These are phyloP conservation scores for Dolichotis patagonum DNA, from an alignment of 2,113 vertebrate species.

Conservation along the genomic window DNA sequence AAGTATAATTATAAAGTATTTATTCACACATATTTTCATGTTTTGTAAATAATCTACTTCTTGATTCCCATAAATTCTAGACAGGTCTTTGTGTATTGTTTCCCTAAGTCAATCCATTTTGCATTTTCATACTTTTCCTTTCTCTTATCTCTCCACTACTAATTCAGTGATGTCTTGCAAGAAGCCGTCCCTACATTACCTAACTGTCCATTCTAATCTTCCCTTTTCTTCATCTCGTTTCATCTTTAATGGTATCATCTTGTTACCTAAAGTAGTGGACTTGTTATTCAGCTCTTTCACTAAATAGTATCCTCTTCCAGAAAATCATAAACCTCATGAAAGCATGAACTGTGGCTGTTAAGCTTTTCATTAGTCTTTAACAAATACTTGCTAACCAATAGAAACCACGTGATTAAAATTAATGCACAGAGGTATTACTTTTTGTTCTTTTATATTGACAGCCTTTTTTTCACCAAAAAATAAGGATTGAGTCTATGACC, in stretches of 20 bases:
- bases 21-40: background rate
- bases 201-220: background rate
- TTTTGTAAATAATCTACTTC: background rate
- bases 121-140: background rate
- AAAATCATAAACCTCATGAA: slow-evolving; percentile 19
- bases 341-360: background rate
- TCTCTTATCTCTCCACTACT: background rate
- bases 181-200: background rate
- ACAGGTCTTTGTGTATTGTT: background rate
- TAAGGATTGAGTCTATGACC: background rate
- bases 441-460: background rate
- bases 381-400: slow-evolving; percentile 33
- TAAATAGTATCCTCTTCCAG: background rate
- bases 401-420: slow-evolving; percentile 1
- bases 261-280: background rate
- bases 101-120: background rate
- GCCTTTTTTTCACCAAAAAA: background rate
- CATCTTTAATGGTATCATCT: background rate
- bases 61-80: background rate
- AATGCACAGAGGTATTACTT: background rate
- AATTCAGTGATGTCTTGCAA: slow-evolving; percentile 9
- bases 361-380: slow-evolving; percentile 40
- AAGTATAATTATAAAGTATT: background rate
- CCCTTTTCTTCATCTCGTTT: background rate
- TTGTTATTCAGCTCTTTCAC: background rate